phyloP scores from a whole-genome alignment of 2,797 vertebrate species.

The Carduelis carduelis region DNA sequence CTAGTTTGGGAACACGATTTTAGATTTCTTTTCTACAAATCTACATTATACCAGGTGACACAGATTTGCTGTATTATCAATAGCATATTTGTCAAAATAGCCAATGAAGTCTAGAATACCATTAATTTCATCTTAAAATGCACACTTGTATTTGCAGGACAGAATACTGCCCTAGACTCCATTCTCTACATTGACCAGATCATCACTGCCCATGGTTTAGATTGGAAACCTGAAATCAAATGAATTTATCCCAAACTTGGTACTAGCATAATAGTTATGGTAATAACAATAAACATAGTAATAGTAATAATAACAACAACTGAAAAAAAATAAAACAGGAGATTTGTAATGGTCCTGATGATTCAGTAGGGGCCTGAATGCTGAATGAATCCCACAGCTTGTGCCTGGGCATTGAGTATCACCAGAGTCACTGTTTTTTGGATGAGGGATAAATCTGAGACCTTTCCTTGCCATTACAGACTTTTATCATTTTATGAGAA shows the following conservation, averaged over 20 bases:
- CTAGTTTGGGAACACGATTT: background rate
- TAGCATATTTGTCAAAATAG: background rate
- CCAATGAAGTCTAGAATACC: background rate
- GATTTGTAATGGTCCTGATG: background rate
- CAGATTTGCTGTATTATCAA: background rate
- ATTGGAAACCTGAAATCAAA: background rate
- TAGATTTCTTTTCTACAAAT: background rate
- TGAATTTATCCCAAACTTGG: background rate
- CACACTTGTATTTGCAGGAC: background rate
- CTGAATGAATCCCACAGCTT: background rate
- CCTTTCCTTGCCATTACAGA: background rate
- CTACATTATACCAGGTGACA: background rate
- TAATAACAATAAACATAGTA: background rate
- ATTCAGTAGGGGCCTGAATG: background rate
- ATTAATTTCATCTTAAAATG: background rate
- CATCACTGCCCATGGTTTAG: background rate
- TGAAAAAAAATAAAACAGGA: background rate
- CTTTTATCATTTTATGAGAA: background rate
- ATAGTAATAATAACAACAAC: background rate
- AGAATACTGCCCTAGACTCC: background rate
- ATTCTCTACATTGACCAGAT: background rate
- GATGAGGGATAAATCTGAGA: background rate
- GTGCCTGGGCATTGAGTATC: background rate
- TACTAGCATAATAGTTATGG: background rate
- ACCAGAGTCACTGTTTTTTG: background rate